A percentile compares a stretch with the other conserved stretches of the same genome.
phyloP scores from a whole-genome alignment of 2,888 invertebrate genomes.

The Drosophila pseudotalamancana region DNA sequence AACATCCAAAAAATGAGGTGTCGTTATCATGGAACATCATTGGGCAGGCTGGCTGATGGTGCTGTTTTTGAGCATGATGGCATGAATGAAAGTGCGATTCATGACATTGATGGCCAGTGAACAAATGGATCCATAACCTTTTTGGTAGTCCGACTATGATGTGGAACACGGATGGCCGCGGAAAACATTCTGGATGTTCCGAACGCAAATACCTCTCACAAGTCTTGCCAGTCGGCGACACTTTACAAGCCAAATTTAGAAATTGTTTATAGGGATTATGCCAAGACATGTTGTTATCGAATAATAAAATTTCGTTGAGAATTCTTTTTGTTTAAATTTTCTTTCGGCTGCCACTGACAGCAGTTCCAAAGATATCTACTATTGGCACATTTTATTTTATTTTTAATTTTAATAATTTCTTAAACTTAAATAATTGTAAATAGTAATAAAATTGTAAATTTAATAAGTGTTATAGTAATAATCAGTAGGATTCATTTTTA shows the following conservation, averaged over 20 bases:
- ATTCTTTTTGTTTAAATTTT: background rate
- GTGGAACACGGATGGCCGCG: background rate
- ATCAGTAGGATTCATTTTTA: too few relatives aligned
- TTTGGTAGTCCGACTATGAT: slow-evolving; percentile 5
- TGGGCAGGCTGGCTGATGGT: background rate
- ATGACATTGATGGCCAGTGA: background rate
- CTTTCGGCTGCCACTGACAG: background rate
- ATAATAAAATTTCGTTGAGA: background rate
- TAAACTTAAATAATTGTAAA: too few relatives aligned
- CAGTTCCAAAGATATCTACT: background rate
- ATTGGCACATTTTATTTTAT: background rate
- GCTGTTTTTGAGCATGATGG: background rate
- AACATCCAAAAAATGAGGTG: background rate
- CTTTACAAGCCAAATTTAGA: slow-evolving; percentile 19
- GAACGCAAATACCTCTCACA: slow-evolving; percentile 26
- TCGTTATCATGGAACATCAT: slow-evolving; percentile 3
- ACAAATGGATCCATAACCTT: slow-evolving; percentile 5
- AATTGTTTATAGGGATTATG: slow-evolving; percentile 7
- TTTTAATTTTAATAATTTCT: background rate
- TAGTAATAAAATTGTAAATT: too few relatives aligned
- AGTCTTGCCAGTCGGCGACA: slow-evolving; percentile 16
- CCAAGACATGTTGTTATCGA: slow-evolving; percentile 34
- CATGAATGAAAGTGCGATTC: background rate
- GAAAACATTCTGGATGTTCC: slow-evolving; percentile 32
- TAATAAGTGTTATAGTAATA: too few relatives aligned